Conservation (phyloP, 2,113 vertebrate species). For the Poecilia latipinna region DNA sequence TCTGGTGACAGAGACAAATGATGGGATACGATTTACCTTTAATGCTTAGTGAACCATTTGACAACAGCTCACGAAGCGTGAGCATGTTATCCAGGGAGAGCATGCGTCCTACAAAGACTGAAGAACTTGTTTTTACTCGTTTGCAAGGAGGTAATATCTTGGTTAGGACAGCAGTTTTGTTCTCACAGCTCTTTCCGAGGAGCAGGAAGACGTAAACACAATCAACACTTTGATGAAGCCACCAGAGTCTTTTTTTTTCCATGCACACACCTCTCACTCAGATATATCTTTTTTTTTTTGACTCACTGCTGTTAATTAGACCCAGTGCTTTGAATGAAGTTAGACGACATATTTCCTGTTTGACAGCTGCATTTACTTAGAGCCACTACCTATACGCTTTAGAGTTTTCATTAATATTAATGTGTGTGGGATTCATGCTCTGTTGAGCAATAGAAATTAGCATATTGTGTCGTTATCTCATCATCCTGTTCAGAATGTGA, state of each 20-base stretch:
- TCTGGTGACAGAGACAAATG: conserved; percentile 29
- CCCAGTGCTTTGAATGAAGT: conserved; percentile 4
- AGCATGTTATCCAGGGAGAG: conserved; percentile 30
- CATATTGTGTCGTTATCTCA: conserved; percentile 8
- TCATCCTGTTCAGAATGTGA: conserved; percentile 6
- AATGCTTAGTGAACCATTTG: conserved; percentile 51
- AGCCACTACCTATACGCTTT: not conserved
- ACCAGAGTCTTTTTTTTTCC: conserved; percentile 32
- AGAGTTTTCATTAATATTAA: conserved; percentile 31
- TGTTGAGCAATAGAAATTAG: conserved; percentile 2
- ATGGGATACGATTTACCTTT: conserved; percentile 40
- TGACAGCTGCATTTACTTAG: conserved; percentile 20
- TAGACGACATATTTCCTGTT: not conserved
- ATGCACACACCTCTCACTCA: conserved; percentile 8
- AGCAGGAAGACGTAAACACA: conserved; percentile 52
- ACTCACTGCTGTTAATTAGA: conserved; percentile 20
- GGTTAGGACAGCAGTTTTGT: conserved; percentile 21
- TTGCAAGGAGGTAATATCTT: conserved; percentile 17
- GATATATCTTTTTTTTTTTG: conserved; percentile 12
- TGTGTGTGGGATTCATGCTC: conserved; percentile 21
- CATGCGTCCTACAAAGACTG: conserved; percentile 11
- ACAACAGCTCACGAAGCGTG: conserved; percentile 33
- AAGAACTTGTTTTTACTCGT: conserved; percentile 14
- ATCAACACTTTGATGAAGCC: conserved; percentile 13
- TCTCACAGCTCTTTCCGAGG: conserved; percentile 26